Evolutionary conservation across 2,797 vertebrate genomes (phyloP).

Genomic region (Heliangelus exortis): DNA sequence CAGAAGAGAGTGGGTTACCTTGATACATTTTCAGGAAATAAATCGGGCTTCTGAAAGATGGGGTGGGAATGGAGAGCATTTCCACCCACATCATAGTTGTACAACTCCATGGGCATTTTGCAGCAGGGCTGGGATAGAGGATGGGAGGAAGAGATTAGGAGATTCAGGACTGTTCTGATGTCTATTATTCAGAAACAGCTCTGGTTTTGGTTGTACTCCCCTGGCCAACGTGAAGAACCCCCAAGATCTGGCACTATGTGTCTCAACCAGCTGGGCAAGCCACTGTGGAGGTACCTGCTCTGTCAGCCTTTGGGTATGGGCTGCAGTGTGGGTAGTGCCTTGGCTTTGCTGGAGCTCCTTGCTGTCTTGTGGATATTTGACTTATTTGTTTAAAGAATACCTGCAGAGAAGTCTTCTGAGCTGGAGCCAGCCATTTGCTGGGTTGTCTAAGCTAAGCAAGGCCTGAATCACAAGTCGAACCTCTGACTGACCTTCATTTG

Average conservation of each 20-base stretch:
- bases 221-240: not conserved
- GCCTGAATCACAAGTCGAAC: not conserved
- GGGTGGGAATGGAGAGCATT: not conserved
- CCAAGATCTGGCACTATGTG: not conserved
- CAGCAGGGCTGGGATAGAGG: not conserved
- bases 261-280: not conserved
- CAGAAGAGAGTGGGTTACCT: not conserved
- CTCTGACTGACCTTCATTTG: not conserved
- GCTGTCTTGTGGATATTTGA: not conserved
- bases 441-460: not conserved
- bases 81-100: accelerated
- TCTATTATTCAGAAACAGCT: not conserved
- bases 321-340: not conserved
- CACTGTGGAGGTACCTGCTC: not conserved
- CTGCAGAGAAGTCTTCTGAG: not conserved
- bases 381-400: not conserved
- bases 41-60: not conserved
- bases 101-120: accelerated
- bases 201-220: not conserved
- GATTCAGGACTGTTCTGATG: not conserved
- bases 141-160: not conserved
- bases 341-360: not conserved
- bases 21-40: not conserved
- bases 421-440: not conserved
- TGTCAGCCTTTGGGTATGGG: not conserved